Evolutionary conservation across 2,113 vertebrate genomes (phyloP), one percentile per base, ranked within the genome.

Genomic region (Pseudorectes ferrugineus): DNA sequence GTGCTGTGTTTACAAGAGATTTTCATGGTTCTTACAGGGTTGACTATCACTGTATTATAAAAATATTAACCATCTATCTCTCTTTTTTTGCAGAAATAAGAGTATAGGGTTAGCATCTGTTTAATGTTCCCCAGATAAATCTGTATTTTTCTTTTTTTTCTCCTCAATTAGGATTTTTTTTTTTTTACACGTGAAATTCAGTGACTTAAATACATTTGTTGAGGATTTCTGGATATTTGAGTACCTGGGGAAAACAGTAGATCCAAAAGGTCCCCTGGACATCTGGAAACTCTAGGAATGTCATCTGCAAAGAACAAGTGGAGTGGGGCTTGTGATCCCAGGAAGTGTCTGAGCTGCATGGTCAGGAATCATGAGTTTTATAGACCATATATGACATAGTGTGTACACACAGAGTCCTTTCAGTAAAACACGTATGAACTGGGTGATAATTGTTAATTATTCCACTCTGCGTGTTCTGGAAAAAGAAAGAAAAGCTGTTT

Each of bases 311-410:
- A 46, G 38, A 36, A 16, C 24, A 42, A 89, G 26, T 35, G 49
- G 5, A 6, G 25, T 21, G 24, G 17, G 35, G 25, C 0, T 83
- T 45, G 13, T 80, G 43, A 51, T 87, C 42, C 26, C 38, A 46
- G 46, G 38, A 74, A 84, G 22, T 1, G 4, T 35, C 43, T 65
- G 48, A 71, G 11, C 48, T 59, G 38, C 25, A 1, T 1, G 25
- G 16, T 62, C 4, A 2, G 84, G 42, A 89, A 48, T 10, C 5
- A 2, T 1, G 38, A 25, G 6, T 14, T 36, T 79, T 35, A 19
- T 2, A 4, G 45, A 35, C 7, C 15, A 1, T 3, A 3, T 26
- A 14, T 1, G 4, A 11, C 1, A 1, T 0, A 12, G 6, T 11
- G 40, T 1, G 2, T 7, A 11, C 24, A 40, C 22, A 6, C 5